Base-by-base conservation (phyloP, 2,113 vertebrate genomes). In the Tupaia tana region DNA sequence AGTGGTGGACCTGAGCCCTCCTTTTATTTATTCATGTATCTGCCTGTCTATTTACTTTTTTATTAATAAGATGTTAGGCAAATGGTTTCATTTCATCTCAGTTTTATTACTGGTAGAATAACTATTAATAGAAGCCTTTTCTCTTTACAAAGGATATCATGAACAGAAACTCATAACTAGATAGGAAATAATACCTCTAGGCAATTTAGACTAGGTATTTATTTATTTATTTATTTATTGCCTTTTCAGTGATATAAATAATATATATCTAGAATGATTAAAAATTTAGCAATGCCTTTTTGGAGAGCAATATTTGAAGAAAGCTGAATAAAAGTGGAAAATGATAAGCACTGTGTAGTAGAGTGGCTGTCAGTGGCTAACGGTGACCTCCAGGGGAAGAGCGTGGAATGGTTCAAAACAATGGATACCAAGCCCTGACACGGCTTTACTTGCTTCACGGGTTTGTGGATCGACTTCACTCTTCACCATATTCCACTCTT, bases 271-370 rank as follows among this genome's bases (percentile, higher is more conserved):
- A 69, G 18, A 81, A 92, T 92, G 64, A 90, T 85, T 94, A 71
- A 89, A 91, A 95, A 83, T 43, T 94, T 24, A 91, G n/a, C 34
- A 43, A 86, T 58, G 9, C 64, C 75, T 79, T 90, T 75, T 89
- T 69, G 27, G 63, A 93, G 4, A 12, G 34, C 84, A 81, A 78
- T 1, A 69, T 83, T 93, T 93, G 52, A 85, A 69, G 61, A 82
- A 67, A 69, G 22, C n/a, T 88, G 64, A 92, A 89, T 93, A 79
- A 29, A 78, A 74, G 16, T 89, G 22, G 85, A 52, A 58, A 70
- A 63, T 89, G 43, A 80, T 29, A 67, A 79, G 9, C 20, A 24
- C 79, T 56, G 11, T 86, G 9, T 86, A 58, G 54, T 73, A 59
- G 66, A 78, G 29, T 82, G 83, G 70, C 78, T 77, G 11, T 29